phyloP scores from a whole-genome alignment of 1,140 invertebrate species.

The Stegodyphus dumicola region DNA sequence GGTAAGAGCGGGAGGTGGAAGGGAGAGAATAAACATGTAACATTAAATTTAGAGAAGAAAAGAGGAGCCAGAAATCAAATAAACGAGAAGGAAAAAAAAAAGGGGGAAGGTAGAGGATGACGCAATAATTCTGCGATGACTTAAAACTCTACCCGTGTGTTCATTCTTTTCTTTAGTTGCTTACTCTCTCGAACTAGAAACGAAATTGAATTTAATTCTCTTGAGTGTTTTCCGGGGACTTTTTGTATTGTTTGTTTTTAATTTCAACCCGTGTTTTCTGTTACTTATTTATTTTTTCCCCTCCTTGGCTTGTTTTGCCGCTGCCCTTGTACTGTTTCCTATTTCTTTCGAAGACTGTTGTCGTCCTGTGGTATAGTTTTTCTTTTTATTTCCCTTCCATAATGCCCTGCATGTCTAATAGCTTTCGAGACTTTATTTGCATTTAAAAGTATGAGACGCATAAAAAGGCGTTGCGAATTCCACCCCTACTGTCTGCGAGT shows the following conservation, averaged over 20 bases:
- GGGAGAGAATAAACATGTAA: not conserved
- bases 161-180: not conserved
- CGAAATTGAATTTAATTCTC: slow-evolving; percentile 48
- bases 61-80: not conserved
- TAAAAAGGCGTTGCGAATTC: no score
- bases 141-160: slow-evolving; percentile 25
- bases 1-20: not conserved
- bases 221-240: not conserved
- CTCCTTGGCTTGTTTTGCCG: no score
- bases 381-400: not conserved
- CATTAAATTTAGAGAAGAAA: not conserved
- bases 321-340: no score
- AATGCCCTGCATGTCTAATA: not conserved
- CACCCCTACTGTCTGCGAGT: no score
- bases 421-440: slow-evolving; percentile 14
- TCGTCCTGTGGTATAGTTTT: no score
- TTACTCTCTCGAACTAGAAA: slow-evolving; percentile 4
- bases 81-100: not conserved
- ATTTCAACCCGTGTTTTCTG: not conserved
- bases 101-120: not conserved
- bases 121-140: slow-evolving; percentile 41
- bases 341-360: no score
- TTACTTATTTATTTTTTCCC: no score
- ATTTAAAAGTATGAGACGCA: not conserved
- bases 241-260: not conserved